Conservation (phyloP, 2,797 vertebrate species). For the Dicrostonyx torquatus region DNA sequence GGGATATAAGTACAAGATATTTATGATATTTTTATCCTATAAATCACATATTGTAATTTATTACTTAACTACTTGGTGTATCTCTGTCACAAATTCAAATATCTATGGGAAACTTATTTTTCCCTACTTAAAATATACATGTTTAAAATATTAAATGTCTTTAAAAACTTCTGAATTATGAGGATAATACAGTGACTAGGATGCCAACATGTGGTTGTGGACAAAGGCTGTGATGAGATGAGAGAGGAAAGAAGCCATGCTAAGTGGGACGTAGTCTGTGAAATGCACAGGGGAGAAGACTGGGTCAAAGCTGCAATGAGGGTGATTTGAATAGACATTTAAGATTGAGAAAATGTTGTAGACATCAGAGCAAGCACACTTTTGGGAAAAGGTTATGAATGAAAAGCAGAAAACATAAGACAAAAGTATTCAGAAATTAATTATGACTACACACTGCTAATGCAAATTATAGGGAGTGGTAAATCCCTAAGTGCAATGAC, state of each 20-base stretch:
- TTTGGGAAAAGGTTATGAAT: too few species aligned
- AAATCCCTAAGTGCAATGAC: neutral
- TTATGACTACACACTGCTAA: neutral
- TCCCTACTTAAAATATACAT: conserved; percentile 19
- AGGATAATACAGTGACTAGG: neutral
- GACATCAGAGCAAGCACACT: neutral
- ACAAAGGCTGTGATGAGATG: neutral
- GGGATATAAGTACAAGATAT: neutral
- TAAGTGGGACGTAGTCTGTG: neutral
- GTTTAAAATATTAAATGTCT: neutral
- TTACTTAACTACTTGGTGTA: neutral
- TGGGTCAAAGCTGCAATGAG: neutral
- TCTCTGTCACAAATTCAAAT: neutral
- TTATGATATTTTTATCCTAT: neutral
- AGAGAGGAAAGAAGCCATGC: neutral
- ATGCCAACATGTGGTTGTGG: neutral
- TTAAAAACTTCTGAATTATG: neutral
- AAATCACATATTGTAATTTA: conserved; percentile 21
- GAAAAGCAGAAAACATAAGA: neutral
- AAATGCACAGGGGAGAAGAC: too few species aligned
- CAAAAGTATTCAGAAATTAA: neutral
- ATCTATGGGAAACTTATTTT: neutral
- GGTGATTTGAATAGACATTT: neutral
- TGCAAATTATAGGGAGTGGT: neutral
- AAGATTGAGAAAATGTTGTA: neutral